Percentiles rank a stretch among this genome's conserved stretches.
Evolutionary conservation across 2,888 invertebrate genomes (phyloP).

Genomic region (Clostera curtula): DNA sequence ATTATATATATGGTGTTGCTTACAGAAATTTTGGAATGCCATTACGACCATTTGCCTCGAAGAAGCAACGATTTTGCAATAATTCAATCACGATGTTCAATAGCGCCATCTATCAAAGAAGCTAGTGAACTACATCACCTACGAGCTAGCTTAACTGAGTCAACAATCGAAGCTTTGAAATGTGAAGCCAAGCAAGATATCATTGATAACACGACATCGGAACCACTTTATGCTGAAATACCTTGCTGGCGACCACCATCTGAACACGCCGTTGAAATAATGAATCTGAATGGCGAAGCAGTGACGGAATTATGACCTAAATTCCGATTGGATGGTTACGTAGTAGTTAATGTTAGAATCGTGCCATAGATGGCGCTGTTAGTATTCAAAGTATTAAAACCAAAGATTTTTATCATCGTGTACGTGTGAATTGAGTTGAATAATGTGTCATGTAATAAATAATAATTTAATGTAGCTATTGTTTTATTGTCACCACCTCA

Average conservation of each 20-base stretch:
- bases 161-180: conserved; percentile 59
- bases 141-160: conserved; percentile 46
- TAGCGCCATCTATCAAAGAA: conserved; percentile 50
- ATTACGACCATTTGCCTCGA: conserved; percentile 77
- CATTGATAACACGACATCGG: conserved; percentile 56
- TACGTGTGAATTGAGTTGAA: too few relatives aligned
- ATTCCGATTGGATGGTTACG: background rate
- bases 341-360: conserved; percentile 11
- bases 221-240: conserved; percentile 81
- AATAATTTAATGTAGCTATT: too few relatives aligned
- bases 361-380: conserved; percentile 31
- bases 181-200: conserved; percentile 60
- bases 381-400: too few relatives aligned
- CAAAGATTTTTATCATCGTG: too few relatives aligned
- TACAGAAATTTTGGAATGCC: conserved; percentile 72
- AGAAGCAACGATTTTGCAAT: conserved; percentile 50
- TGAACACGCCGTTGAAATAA: conserved; percentile 60
- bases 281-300: conserved; percentile 64
- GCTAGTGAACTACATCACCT: conserved; percentile 38
- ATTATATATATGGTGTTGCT: conserved; percentile 4
- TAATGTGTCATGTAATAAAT: too few relatives aligned
- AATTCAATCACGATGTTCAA: conserved; percentile 35
- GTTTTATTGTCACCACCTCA: too few relatives aligned
- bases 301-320: conserved; percentile 66
- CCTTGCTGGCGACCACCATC: conserved; percentile 71